phyloP scores from a whole-genome alignment of 2,113 vertebrate genomes.

The Chamaea fasciata region DNA sequence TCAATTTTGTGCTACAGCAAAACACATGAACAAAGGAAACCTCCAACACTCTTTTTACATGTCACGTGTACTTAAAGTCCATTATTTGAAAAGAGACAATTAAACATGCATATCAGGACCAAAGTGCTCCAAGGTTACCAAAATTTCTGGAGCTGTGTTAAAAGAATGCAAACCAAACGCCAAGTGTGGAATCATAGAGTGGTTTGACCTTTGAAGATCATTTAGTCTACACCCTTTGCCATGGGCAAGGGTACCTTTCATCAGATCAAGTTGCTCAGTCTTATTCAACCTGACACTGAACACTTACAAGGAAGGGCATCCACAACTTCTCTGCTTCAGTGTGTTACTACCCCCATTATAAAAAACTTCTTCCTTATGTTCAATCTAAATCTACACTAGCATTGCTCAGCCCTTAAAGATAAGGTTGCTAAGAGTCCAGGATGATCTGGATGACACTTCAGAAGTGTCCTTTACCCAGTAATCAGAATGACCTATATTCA shows the following conservation, averaged over 20 bases:
- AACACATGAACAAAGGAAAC: background rate
- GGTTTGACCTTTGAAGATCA: background rate
- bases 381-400: background rate
- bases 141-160: background rate
- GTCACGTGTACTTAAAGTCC: background rate
- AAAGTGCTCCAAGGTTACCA: background rate
- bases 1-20: background rate
- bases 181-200: background rate
- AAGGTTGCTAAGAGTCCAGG: background rate
- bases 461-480: background rate
- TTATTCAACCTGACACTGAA: background rate
- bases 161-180: background rate
- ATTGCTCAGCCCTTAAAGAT: background rate
- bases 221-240: background rate
- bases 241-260: background rate
- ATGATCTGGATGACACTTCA: background rate
- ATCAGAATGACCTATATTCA: background rate
- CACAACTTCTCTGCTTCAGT: background rate
- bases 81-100: background rate
- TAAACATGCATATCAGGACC: background rate
- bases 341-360: fast-evolving
- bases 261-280: background rate
- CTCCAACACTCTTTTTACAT: background rate
- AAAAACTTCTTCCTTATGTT: background rate
- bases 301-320: background rate